A percentile compares a stretch with the other conserved stretches of the same genome.
Conservation (phyloP, 2,113 vertebrate genomes). For the Forbesichthys agassizii region DNA sequence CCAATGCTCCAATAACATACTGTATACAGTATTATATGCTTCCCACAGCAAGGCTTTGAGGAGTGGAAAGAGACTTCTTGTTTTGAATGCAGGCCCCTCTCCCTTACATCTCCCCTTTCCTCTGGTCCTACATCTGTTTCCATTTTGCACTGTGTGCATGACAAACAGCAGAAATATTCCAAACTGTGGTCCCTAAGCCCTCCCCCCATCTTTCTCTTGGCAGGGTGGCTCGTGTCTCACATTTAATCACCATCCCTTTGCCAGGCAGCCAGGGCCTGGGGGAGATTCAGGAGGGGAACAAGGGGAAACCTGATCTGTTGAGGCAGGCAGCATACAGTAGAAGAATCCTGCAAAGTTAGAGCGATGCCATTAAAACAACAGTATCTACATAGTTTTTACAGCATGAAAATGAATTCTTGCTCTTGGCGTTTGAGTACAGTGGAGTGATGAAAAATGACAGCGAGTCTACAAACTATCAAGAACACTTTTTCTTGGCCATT, state of each 20-base stretch:
- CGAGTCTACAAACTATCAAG: conserved; percentile 29
- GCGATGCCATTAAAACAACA: conserved; percentile 26
- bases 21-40: conserved; percentile 40
- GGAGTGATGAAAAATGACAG: conserved; percentile 15
- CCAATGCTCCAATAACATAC: too few relatives aligned
- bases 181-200: conserved; percentile 71
- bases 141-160: conserved; percentile 77
- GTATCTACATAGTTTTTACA: conserved; percentile 27
- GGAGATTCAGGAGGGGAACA: conserved; percentile 49
- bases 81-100: conserved; percentile 55
- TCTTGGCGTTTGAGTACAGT: conserved; percentile 17
- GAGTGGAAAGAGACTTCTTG: conserved; percentile 39
- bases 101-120: conserved; percentile 36
- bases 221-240: conserved; percentile 73
- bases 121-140: conserved; percentile 76
- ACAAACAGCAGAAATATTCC: conserved; percentile 80
- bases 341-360: conserved; percentile 20
- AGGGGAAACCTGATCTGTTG: conserved; percentile 59
- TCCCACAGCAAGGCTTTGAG: not conserved
- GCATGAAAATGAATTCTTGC: conserved; percentile 26
- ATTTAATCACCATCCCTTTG: conserved; percentile 74
- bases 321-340: conserved; percentile 47
- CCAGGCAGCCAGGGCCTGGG: conserved; percentile 67
- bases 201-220: conserved; percentile 70
- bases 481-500: conserved; percentile 43